A percentile compares a stretch with the other conserved stretches of the same genome.
These are phyloP conservation scores for Oreocharis arfaki DNA, from an alignment of 2,113 vertebrate species.

Conservation along the genomic window DNA sequence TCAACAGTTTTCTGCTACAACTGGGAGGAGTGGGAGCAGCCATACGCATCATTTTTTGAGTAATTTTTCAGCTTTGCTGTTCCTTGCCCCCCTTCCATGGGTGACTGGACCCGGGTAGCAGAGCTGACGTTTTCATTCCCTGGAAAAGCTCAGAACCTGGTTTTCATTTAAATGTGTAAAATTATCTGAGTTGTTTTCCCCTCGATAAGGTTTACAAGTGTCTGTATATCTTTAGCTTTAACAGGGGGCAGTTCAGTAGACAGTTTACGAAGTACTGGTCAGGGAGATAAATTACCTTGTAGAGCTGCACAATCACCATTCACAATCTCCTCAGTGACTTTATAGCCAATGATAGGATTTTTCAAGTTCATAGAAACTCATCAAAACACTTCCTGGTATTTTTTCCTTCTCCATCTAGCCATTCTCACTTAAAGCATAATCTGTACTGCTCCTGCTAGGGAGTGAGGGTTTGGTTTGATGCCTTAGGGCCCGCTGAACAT, in stretches of 20 bases:
- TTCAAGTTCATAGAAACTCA: conserved; percentile 67
- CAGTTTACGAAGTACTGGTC: conserved; percentile 62
- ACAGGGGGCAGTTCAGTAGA: conserved; percentile 63
- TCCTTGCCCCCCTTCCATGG: not conserved
- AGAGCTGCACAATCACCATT: conserved; percentile 32
- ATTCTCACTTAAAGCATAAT: conserved; percentile 5
- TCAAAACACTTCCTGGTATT: conserved; percentile 47
- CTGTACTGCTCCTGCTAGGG: not conserved
- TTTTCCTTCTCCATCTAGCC: not conserved
- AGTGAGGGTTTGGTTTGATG: conserved; percentile 29
- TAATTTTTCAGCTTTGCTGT: not conserved
- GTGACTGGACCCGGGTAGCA: not conserved
- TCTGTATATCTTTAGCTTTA: conserved; percentile 63
- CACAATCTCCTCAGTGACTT: conserved; percentile 51
- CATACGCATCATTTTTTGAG: not conserved
- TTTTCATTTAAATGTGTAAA: conserved; percentile 63
- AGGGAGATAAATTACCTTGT: conserved; percentile 56
- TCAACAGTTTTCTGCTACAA: not conserved
- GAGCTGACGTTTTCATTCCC: conserved; percentile 14
- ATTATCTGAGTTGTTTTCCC: conserved; percentile 62
- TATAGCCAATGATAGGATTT: conserved; percentile 62
- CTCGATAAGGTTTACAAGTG: conserved; percentile 64
- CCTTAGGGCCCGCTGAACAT: not conserved
- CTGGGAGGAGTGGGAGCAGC: not conserved
- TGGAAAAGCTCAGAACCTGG: conserved; percentile 11